A percentile compares a stretch with the other conserved stretches of the same genome.
Evolutionary conservation across 2,888 invertebrate species (phyloP).

Genomic region (Idaea aversata): DNA sequence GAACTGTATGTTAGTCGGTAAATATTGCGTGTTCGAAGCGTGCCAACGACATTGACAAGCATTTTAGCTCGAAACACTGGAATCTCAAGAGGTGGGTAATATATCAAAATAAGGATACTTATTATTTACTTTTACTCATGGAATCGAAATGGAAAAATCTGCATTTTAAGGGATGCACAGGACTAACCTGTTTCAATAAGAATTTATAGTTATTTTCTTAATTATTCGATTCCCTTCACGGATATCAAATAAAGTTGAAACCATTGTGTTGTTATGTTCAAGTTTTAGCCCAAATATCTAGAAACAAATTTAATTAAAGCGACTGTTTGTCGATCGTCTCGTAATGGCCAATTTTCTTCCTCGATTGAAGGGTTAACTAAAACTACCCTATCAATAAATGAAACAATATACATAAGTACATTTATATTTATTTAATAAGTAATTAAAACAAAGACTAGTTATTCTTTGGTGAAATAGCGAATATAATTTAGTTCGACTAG

Average conservation of each 20-base stretch:
- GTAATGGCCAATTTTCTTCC: slow-evolving; percentile 56
- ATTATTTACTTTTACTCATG: not conserved
- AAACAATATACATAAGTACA: slow-evolving; percentile 63
- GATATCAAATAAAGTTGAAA: slow-evolving; percentile 5
- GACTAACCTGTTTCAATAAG: slow-evolving; percentile 15
- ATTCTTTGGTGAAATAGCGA: slow-evolving; percentile 31
- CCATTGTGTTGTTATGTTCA: slow-evolving; percentile 19
- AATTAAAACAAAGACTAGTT: slow-evolving; percentile 55
- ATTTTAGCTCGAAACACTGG: slow-evolving; percentile 33
- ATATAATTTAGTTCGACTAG: slow-evolving; percentile 60
- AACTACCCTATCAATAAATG: slow-evolving; percentile 52
- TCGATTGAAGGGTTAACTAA: slow-evolving; percentile 33
- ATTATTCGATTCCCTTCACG: slow-evolving; percentile 8
- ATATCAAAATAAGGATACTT: slow-evolving; percentile 13
- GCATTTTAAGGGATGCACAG: slow-evolving; percentile 17
- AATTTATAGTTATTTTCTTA: slow-evolving; percentile 8
- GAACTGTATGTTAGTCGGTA: not conserved
- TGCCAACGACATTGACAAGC: slow-evolving; percentile 44
- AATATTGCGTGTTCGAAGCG: slow-evolving; percentile 41
- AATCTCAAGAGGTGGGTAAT: slow-evolving; percentile 16
- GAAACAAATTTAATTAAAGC: slow-evolving; percentile 56
- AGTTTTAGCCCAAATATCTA: slow-evolving; percentile 63
- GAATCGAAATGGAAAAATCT: slow-evolving; percentile 7
- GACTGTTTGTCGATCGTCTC: slow-evolving; percentile 68
- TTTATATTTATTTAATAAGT: slow-evolving; percentile 37